Percentiles rank a stretch among this genome's conserved stretches.
Conservation (phyloP, 2,113 vertebrate species). For the Lasiurus cinereus region DNA sequence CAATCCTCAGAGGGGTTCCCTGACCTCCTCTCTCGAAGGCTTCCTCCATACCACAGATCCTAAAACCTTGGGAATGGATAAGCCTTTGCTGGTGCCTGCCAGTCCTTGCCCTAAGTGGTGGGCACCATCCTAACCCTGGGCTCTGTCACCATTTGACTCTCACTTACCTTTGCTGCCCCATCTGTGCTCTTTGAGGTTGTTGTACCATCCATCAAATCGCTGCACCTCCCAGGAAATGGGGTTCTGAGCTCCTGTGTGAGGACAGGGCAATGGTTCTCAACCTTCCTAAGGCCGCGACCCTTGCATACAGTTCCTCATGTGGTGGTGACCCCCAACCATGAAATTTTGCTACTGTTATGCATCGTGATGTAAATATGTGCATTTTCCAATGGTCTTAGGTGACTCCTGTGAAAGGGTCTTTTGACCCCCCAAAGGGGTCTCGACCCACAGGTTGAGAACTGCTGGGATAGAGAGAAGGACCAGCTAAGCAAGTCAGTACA, state of each 20-base stretch:
- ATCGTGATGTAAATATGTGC: too few species aligned
- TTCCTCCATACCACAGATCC: not conserved
- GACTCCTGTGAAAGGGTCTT: too few species aligned
- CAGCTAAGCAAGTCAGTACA: not conserved
- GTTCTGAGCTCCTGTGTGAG: slow-evolving; percentile 82
- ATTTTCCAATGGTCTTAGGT: too few species aligned
- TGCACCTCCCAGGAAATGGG: slow-evolving; percentile 90
- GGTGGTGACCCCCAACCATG: too few species aligned
- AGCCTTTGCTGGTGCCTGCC: not conserved
- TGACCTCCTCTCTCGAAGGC: not conserved
- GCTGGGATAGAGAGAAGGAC: not conserved
- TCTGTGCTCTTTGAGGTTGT: slow-evolving; percentile 90
- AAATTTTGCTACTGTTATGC: too few species aligned
- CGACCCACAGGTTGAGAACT: too few species aligned
- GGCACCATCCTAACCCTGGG: not conserved
- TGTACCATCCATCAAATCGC: slow-evolving; percentile 95
- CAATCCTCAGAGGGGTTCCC: not conserved
- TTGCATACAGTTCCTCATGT: too few species aligned
- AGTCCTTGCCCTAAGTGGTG: not conserved
- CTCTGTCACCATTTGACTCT: slow-evolving; percentile 66
- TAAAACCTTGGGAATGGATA: not conserved
- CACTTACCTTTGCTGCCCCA: slow-evolving; percentile 91
- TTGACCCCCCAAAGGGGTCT: too few species aligned
- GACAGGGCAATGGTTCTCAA: too few species aligned
- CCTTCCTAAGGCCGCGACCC: too few species aligned